phyloP scores from a whole-genome alignment of 2,888 invertebrate species.

The Drosophila meridionalis region DNA sequence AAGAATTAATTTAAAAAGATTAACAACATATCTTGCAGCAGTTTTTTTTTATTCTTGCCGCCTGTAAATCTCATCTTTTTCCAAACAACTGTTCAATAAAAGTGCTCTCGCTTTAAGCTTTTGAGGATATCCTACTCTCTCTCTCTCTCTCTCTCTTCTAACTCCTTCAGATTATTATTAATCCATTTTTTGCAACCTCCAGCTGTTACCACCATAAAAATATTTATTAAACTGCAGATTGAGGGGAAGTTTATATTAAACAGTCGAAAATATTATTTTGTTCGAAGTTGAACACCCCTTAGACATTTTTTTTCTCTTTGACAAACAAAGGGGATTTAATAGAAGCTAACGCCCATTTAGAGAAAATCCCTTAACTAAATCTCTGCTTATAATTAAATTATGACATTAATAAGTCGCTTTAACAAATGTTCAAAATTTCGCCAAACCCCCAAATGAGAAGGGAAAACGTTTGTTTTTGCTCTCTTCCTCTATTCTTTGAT shows the following conservation, averaged over 20 bases:
- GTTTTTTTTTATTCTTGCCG: too few species aligned
- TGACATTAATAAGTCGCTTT: slow-evolving; percentile 76
- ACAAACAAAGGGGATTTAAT: slow-evolving; percentile 51
- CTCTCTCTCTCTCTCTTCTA: slow-evolving; percentile 10
- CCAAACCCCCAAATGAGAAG: slow-evolving; percentile 6
- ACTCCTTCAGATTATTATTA: slow-evolving; percentile 52
- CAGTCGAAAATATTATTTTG: slow-evolving; percentile 40
- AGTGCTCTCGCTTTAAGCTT: slow-evolving; percentile 6
- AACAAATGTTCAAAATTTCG: slow-evolving; percentile 73
- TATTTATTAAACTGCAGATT: slow-evolving; percentile 16
- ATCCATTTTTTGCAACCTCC: slow-evolving; percentile 56
- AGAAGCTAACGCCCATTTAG: slow-evolving; percentile 53
- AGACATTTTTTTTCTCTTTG: slow-evolving; percentile 22
- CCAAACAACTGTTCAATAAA: slow-evolving; percentile 17
- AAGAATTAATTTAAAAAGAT: too few species aligned
- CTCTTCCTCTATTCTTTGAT: slow-evolving; percentile 22
- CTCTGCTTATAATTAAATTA: slow-evolving; percentile 76
- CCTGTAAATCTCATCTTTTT: too few species aligned
- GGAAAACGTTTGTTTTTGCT: not conserved
- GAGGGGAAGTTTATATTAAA: slow-evolving; percentile 36
- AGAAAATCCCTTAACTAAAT: slow-evolving; percentile 48
- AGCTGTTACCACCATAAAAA: slow-evolving; percentile 48
- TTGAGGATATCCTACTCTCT: not conserved
- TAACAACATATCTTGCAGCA: too few species aligned
- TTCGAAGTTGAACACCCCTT: slow-evolving; percentile 52